Evolutionary conservation across 1,140 invertebrate genomes (phyloP).

Genomic region (Probaryconus sp.): DNA sequence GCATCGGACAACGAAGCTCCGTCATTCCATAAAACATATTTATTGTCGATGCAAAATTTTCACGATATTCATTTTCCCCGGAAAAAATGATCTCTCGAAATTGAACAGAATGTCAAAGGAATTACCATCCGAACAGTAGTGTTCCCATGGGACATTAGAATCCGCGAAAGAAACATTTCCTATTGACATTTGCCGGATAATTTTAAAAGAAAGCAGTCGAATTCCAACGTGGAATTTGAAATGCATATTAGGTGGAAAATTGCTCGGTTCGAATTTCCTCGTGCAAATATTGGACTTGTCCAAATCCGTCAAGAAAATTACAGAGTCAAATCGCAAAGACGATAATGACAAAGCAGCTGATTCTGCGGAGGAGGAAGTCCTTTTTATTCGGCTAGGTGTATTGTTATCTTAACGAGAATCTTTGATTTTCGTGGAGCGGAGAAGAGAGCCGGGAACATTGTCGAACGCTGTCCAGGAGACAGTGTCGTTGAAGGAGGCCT

Average conservation of each 20-base stretch:
- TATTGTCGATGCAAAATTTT: too few relatives aligned
- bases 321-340: not conserved
- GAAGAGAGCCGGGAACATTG: slow-evolving; percentile 33
- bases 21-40: too few relatives aligned
- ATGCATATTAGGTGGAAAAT: slow-evolving; percentile 2
- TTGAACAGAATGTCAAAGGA: too few relatives aligned
- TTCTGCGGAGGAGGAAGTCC: slow-evolving; percentile 25
- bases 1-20: too few relatives aligned
- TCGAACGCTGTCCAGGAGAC: too few relatives aligned
- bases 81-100: slow-evolving; percentile 3
- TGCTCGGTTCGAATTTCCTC: slow-evolving; percentile 1
- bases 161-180: slow-evolving; percentile 8
- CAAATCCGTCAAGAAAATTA: too few relatives aligned
- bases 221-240: not conserved
- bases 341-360: slow-evolving; percentile 40
- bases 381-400: slow-evolving; percentile 38
- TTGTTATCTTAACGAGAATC: slow-evolving; percentile 60
- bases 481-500: slow-evolving; percentile 50
- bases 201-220: not conserved
- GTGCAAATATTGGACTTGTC: not conserved
- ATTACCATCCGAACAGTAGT: too few relatives aligned
- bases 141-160: not conserved
- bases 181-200: slow-evolving; percentile 21
- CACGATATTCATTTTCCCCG: too few relatives aligned
- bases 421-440: slow-evolving; percentile 40